Evolutionary conservation across 1,140 invertebrate species (phyloP), one percentile per base, ranked within the genome.

Genomic region (Chionoecetes opilio): DNA sequence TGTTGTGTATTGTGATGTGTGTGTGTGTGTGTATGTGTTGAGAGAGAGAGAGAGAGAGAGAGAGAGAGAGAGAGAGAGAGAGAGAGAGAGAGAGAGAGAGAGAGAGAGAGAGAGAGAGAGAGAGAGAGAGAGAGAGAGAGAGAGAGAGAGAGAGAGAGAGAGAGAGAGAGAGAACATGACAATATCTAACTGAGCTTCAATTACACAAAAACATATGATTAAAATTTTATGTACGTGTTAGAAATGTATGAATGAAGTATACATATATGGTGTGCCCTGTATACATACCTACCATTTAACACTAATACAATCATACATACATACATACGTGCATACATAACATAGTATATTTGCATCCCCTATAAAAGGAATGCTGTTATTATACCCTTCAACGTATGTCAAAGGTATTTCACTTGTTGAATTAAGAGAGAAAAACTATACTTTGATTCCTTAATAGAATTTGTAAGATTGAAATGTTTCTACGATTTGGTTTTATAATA

Each of bases 301-400:
- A 75, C 63, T 75, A n/a, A 75, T 75, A 75, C 21, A n/a, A 75
- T 75, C 63, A 75, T n/a, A 26, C 63, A 87, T 87, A 87, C 85
- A 32, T 87, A 87, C 37, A 87, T 87, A 34, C 26, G 9, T 38
- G 34, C n/a, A 85, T 8, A 34, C 11, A 88, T 26, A 41, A 88
- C 31, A 88, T 88, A 37, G 11, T 53, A 9, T 17, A 14, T 9
- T 75, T 21, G 11, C 63, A 21, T 5, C 26, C 11, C 63, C 63
- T 21, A 21, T 11, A 21, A n/a, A 21, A 75, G 63, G 63, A n/a
- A 26, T 75, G 63, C 63, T n/a, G 63, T 75, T 26, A 75, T 5
- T 75, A 11, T 75, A 11, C 63, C 63, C 63, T 75, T 75, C 26
- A 8, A 21, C 63, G 63, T 75, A 26, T 75, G 2, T 75, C 63